Evolutionary conservation across 37 sponge, comb jelly and placozoan genomes (phyloP), one percentile per base, ranked within the genome.

Genomic region (Haliclona indistincta): DNA sequence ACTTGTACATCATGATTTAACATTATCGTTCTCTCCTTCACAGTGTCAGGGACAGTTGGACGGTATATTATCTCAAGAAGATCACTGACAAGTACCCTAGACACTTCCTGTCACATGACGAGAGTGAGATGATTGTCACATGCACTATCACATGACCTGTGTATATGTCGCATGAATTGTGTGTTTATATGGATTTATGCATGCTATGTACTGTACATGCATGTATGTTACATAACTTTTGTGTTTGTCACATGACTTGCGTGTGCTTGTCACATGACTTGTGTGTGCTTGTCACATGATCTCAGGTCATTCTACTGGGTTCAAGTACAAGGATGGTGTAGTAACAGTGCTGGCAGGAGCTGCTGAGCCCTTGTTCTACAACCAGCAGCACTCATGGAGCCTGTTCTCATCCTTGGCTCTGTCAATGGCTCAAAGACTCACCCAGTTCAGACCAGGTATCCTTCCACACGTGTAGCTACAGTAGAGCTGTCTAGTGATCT

Each of bases 1-100:
- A n/a, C n/a, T n/a, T n/a, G n/a, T n/a, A n/a, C n/a, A n/a, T n/a
- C n/a, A n/a, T n/a, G n/a, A n/a, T n/a, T n/a, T n/a, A n/a, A n/a
- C n/a, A n/a, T n/a, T n/a, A n/a, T n/a, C n/a, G n/a, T n/a, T n/a
- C n/a, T 66, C 5, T 5, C 3, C 15, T 33, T 17, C 19, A 34
- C 68, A 82, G 83, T 36, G 43, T n/a, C 29, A 28, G 19, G 25
- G 90, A 89, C 53, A 54, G 56, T n/a, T 89, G 90, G 90, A 64
- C 71, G 0, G 54, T 84, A 0, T 89, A 71, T 49, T 58, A 67
- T 33, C 51, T 84, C 54, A 80, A 76, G 22, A 78, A 79, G 63
- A 58, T 73, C 8, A 79, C 89, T n/a, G 35, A 69, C 41, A 78
- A 52, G 10, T 69, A 63, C 8, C 56, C 64, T 4, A 30, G 17